A percentile compares a stretch with the other conserved stretches of the same genome.
Conservation (phyloP, 2,888 invertebrate genomes). For the Oasisia sp. region DNA sequence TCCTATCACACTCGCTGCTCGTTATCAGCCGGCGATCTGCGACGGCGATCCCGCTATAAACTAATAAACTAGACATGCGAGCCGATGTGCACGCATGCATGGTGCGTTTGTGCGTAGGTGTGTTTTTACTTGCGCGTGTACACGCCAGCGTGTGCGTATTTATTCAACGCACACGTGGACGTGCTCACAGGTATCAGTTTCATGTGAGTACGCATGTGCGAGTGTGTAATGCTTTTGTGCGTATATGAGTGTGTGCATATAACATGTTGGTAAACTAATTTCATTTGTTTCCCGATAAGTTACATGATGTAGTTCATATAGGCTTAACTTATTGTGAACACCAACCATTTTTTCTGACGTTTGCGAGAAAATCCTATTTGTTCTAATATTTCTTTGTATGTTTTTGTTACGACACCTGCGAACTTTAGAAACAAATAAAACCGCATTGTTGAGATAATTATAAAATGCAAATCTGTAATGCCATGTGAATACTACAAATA, state of each 20-base stretch:
- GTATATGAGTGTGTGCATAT: neutral
- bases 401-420: no score
- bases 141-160: neutral
- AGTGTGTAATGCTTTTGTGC: neutral
- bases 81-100: neutral
- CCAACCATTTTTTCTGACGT: no score
- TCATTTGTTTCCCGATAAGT: no score
- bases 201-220: neutral
- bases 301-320: no score
- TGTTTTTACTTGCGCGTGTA: neutral
- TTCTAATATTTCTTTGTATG: no score
- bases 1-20: neutral
- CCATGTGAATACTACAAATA: no score
- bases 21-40: neutral
- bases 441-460: no score
- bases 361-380: no score
- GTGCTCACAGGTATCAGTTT: neutral
- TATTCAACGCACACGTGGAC: neutral
- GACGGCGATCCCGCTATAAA: neutral
- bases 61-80: constrained; percentile 10
- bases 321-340: no score
- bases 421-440: no score
- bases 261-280: neutral
- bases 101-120: neutral
- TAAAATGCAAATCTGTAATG: no score